phyloP scores from a whole-genome alignment of 2,888 invertebrate species.

The Rhorus exstirpatorius region DNA sequence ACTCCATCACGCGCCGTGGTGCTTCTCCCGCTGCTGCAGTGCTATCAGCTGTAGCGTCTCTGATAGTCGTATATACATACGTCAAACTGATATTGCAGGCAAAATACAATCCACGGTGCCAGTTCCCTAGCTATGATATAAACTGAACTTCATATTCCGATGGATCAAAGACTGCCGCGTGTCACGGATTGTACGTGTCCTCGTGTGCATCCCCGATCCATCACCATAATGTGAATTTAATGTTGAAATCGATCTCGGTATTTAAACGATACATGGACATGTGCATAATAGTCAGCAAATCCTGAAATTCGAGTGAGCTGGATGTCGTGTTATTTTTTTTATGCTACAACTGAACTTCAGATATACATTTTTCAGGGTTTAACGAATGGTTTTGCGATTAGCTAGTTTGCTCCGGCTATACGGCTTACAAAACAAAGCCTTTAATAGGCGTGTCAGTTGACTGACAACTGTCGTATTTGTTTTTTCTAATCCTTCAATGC shows the following conservation, averaged over 20 bases:
- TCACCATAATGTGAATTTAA: slow-evolving; percentile 9
- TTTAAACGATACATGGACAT: slow-evolving; percentile 2
- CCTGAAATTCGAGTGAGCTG: slow-evolving; percentile 7
- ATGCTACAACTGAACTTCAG: slow-evolving; percentile 1
- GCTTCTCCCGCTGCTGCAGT: slow-evolving; percentile 11
- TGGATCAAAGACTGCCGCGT: slow-evolving; percentile 46
- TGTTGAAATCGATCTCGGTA: slow-evolving; percentile 3
- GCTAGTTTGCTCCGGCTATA: neutral
- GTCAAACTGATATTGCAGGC: slow-evolving; percentile 50
- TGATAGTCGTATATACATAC: slow-evolving; percentile 48
- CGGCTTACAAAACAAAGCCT: neutral
- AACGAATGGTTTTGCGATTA: slow-evolving; percentile 19
- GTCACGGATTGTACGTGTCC: slow-evolving; percentile 44
- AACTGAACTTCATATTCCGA: slow-evolving; percentile 43
- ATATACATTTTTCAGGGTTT: slow-evolving; percentile 2
- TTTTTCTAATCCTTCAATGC: slow-evolving; percentile 25
- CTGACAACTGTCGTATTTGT: slow-evolving; percentile 7
- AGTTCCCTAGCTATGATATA: slow-evolving; percentile 29
- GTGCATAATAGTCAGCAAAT: neutral
- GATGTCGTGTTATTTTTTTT: neutral
- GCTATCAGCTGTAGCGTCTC: slow-evolving; percentile 6
- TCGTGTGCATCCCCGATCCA: neutral
- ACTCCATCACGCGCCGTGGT: slow-evolving; percentile 67
- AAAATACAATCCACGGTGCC: slow-evolving; percentile 45
- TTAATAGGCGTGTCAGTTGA: slow-evolving; percentile 27